Evolutionary conservation across 2,113 vertebrate genomes (phyloP).

Genomic region (Heptranchias perlo): DNA sequence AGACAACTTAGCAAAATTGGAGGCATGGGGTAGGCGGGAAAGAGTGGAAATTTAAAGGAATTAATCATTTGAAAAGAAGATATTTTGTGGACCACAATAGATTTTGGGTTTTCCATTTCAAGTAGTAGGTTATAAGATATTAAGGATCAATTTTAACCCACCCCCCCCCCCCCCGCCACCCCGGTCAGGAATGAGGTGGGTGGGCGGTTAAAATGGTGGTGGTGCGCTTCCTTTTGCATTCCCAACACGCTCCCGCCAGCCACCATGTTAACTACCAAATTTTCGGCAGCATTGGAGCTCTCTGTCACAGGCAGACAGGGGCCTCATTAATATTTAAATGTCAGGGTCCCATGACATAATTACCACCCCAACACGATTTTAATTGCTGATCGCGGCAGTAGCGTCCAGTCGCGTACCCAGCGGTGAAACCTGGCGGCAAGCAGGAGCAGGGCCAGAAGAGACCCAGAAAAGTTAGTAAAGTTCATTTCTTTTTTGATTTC

Average conservation of each 20-base stretch:
- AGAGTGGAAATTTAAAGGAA: neutral
- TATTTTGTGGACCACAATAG: neutral
- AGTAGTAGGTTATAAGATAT: neutral
- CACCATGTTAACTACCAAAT: too few relatives aligned
- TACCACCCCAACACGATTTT: neutral
- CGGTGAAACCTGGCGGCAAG: neutral
- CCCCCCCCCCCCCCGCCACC: too few relatives aligned
- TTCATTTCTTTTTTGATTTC: neutral
- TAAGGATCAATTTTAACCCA: neutral
- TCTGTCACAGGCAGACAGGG: neutral
- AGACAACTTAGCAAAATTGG: neutral
- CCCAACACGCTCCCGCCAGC: neutral
- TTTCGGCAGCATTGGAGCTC: neutral
- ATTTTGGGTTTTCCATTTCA: neutral
- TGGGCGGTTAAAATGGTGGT: too few relatives aligned
- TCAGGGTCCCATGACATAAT: neutral
- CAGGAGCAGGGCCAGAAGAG: too few relatives aligned
- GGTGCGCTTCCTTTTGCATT: neutral
- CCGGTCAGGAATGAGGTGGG: neutral
- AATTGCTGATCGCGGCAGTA: neutral
- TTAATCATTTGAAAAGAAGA: neutral
- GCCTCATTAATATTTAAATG: neutral
- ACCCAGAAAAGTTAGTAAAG: neutral
- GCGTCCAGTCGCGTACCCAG: neutral
- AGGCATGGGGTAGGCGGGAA: neutral